Conservation (phyloP, 2,797 vertebrate species). For the Synaphobranchus kaupii region DNA sequence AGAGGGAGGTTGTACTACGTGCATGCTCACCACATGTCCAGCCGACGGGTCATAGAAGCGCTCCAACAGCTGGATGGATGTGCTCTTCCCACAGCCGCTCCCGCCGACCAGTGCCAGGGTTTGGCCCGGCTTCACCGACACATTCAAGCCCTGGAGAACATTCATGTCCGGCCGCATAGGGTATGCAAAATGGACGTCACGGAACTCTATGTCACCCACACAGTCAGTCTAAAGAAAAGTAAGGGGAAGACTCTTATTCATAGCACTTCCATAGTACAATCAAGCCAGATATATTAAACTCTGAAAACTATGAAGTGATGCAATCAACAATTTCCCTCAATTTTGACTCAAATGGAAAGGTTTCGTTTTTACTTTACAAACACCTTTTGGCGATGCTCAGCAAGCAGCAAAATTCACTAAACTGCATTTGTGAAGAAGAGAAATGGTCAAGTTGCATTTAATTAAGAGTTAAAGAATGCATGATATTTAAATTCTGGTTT, state of each 20-base stretch:
- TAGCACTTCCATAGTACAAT: not conserved
- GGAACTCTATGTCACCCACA: conserved; percentile 70
- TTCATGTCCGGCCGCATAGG: conserved; percentile 66
- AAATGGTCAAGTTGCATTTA: not conserved
- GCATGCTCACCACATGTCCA: conserved; percentile 64
- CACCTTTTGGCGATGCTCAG: not conserved
- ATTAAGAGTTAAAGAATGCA: not conserved
- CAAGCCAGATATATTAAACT: not conserved
- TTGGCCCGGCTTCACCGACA: conserved; percentile 71
- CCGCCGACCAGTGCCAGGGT: conserved; percentile 73
- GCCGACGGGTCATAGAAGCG: conserved; percentile 67
- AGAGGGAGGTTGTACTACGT: not conserved
- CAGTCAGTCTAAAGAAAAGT: conserved; percentile 54
- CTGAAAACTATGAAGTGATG: not conserved
- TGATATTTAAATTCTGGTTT: not conserved
- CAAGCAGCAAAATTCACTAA: not conserved
- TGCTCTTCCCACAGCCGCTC: conserved; percentile 79
- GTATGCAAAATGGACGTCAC: conserved; percentile 68
- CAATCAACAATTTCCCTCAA: not conserved
- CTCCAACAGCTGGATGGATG: conserved; percentile 71
- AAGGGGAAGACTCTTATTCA: not conserved
- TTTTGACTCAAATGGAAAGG: not conserved
- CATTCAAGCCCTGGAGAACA: conserved; percentile 69
- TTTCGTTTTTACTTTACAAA: not conserved
- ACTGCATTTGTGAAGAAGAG: not conserved